Base-by-base conservation (phyloP, 1,140 invertebrate species). In the Hesperophylax magnus region DNA sequence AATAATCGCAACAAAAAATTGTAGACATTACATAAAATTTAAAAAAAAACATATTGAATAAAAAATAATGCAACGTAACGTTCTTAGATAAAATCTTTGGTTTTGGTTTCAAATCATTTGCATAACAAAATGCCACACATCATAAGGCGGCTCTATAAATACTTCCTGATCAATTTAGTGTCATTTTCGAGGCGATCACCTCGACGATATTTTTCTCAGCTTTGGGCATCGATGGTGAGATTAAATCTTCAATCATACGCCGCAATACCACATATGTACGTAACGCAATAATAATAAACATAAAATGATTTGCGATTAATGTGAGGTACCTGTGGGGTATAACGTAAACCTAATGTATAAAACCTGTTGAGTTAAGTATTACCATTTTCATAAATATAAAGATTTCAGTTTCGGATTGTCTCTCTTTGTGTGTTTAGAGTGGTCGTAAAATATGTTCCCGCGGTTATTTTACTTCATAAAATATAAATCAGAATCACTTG, bases 111-210 rank as follows among this genome's bases (percentile, higher is more conserved):
- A 34, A 67, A 34, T 31, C 11, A 67, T 67, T 67, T 67, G 27
- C 63, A 67, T 67, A 39, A 34, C 27, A 67, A 67, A 67, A 67
- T 34, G 24, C n/a, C n/a, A n/a, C 22, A 34, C 63, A n/a, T 17
- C 63, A 34, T 17, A n/a, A n/a, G 27, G 22, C 63, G 63, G 63
- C 27, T 27, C 63, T 7, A 34, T 34, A 34, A 67, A 67, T 31
- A 31, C 63, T 67, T 27, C 63, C 63, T 34, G 31, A n/a, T 31
- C 63, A 67, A 67, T 67, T 67, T 67, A 22, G 31, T 67, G 63
- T 67, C 63, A n/a, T 27, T 67, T 31, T 17, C 17, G 11, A 11
- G 63, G 27, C 17, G 63, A 67, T 31, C 63, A 67, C 63, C 17
- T 31, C 24, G 31, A n/a, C 63, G 24, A n/a, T 61, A 27, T 67